Evolutionary conservation across 2,797 vertebrate species (phyloP).

Genomic region (Pseudotriccus pelzelni): DNA sequence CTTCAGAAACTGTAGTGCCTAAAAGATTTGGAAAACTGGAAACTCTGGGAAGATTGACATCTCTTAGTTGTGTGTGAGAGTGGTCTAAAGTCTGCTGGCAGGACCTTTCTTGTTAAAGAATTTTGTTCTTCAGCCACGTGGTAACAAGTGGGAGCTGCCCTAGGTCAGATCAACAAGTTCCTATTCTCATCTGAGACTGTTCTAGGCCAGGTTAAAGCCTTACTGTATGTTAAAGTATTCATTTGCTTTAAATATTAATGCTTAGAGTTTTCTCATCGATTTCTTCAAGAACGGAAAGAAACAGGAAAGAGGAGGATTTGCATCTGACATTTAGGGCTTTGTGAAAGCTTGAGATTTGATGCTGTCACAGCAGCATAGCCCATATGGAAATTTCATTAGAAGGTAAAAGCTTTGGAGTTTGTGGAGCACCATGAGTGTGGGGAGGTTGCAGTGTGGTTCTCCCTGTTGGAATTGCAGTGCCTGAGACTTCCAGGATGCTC

Average conservation of each 20-base stretch:
- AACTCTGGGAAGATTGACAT: neutral
- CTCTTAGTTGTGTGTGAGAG: neutral
- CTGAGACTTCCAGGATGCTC: neutral
- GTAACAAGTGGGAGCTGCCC: neutral
- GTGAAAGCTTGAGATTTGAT: neutral
- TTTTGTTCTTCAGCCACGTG: neutral
- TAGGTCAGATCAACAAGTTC: neutral
- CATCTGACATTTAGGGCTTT: neutral
- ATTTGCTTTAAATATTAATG: neutral
- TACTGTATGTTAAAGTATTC: neutral
- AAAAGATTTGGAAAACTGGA: neutral
- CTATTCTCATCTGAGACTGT: neutral
- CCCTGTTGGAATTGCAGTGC: neutral
- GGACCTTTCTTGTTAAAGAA: neutral
- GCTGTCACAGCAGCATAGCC: neutral
- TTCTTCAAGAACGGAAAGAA: neutral
- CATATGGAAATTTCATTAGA: neutral
- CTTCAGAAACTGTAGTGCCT: neutral
- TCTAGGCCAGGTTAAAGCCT: neutral
- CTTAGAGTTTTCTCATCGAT: neutral
- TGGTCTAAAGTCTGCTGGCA: neutral
- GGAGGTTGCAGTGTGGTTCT: neutral
- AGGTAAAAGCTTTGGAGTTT: neutral
- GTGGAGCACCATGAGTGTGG: neutral
- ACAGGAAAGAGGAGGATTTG: neutral